These are phyloP conservation scores for Menidia beryllina DNA, from an alignment of 2,113 vertebrate species.

Conservation along the genomic window DNA sequence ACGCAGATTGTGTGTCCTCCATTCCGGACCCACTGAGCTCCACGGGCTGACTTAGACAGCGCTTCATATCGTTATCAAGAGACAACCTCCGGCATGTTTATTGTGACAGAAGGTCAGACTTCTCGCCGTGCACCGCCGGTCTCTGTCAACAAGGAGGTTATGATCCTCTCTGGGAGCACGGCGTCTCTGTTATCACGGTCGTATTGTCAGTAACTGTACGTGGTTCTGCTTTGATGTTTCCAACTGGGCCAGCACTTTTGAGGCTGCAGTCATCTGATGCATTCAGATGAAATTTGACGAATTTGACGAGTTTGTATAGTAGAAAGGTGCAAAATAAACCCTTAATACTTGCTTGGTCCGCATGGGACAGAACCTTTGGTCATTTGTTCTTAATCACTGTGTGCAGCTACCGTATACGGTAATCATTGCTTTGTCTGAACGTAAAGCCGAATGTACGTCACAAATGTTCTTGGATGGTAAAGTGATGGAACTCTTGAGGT, in stretches of 20 bases:
- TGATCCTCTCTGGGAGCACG: neutral
- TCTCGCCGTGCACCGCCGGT: constrained; percentile 62
- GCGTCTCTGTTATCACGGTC: neutral
- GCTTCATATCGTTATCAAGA: constrained; percentile 39
- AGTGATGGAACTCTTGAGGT: constrained; percentile 1
- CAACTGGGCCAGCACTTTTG: neutral
- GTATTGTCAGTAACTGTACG: neutral
- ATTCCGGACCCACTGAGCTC: constrained; percentile 23
- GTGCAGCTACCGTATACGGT: neutral
- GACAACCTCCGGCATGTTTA: constrained; percentile 58
- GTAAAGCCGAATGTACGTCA: neutral
- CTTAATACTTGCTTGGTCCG: neutral
- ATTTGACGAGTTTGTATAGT: neutral
- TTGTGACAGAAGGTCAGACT: constrained; percentile 60
- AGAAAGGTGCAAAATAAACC: neutral
- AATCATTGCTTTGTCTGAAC: neutral
- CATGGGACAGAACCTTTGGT: neutral
- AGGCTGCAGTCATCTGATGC: neutral
- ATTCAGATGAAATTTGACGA: neutral
- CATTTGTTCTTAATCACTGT: neutral
- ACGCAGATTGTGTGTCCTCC: constrained; percentile 49
- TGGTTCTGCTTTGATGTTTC: neutral
- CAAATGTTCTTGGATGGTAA: constrained; percentile 33
- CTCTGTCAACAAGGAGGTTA: constrained; percentile 11
- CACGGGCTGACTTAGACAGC: constrained; percentile 9